phyloP scores from a whole-genome alignment of 2,888 invertebrate species.

The Ditula angustiorana region DNA sequence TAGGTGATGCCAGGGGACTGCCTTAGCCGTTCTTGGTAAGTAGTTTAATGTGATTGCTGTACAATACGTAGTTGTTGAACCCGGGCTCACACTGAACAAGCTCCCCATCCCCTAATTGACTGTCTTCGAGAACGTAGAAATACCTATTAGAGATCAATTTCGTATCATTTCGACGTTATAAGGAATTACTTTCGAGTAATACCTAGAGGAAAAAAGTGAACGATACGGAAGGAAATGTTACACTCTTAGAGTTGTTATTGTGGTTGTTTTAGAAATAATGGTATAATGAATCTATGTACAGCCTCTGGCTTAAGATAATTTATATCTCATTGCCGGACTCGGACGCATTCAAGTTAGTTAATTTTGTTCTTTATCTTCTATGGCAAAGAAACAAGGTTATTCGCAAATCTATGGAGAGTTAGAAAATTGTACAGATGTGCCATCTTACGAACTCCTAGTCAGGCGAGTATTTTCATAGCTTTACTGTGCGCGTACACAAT shows the following conservation, averaged over 20 bases:
- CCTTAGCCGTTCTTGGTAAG: neutral
- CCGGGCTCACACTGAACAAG: neutral
- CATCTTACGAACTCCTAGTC: no score
- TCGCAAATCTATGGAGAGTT: no score
- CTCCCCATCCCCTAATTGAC: slow-evolving; percentile 13
- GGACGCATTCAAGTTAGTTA: no score
- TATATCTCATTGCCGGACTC: no score
- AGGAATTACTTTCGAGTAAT: neutral
- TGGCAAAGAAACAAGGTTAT: no score
- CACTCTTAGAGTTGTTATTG: neutral
- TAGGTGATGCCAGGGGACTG: no score
- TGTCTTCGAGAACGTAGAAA: slow-evolving; percentile 4
- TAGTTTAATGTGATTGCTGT: neutral
- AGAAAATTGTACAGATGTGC: no score
- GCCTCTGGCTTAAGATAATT: no score
- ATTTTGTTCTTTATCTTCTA: no score
- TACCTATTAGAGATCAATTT: slow-evolving; percentile 19
- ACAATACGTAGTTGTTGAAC: neutral
- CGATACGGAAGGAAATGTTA: neutral
- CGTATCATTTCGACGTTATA: slow-evolving; percentile 8
- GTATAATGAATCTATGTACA: no score
- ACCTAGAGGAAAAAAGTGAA: slow-evolving; percentile 9
- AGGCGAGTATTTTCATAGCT: no score
- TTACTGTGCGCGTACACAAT: no score
- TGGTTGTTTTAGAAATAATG: neutral